Conservation (phyloP, 2,797 vertebrate genomes). For the Poecilia wingei region DNA sequence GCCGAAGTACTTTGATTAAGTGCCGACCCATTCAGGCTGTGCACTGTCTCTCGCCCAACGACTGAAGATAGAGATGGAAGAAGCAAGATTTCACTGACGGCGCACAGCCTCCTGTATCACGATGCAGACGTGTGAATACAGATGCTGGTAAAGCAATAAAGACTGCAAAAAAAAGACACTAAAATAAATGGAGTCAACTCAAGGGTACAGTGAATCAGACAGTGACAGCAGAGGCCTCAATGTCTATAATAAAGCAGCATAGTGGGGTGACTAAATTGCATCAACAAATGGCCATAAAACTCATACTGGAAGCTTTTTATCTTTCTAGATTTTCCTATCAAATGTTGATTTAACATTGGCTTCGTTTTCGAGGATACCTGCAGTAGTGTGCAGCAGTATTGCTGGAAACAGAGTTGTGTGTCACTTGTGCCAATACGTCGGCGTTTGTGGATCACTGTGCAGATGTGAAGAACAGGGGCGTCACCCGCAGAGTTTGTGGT, state of each 20-base stretch:
- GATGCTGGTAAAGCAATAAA: slow-evolving; percentile 43
- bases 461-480: slow-evolving; percentile 39
- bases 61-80: not conserved
- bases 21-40: not conserved
- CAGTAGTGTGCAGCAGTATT: not conserved
- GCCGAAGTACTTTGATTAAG: not conserved
- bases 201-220: slow-evolving; percentile 70
- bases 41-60: not conserved
- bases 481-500: slow-evolving; percentile 58
- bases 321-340: slow-evolving; percentile 12
- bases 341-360: slow-evolving; percentile 20
- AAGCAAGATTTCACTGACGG: not conserved
- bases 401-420: not conserved
- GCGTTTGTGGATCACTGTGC: slow-evolving; percentile 15
- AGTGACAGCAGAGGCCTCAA: slow-evolving; percentile 60
- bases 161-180: slow-evolving; percentile 33
- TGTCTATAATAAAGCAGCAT: not conserved
- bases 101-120: slow-evolving; percentile 13
- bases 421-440: slow-evolving; percentile 11
- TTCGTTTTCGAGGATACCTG: slow-evolving; percentile 24
- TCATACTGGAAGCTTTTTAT: not conserved
- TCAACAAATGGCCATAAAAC: not conserved
- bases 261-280: slow-evolving; percentile 2
- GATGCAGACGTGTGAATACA: slow-evolving; percentile 36
- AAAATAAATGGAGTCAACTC: slow-evolving; percentile 45